phyloP scores from a whole-genome alignment of 1,140 invertebrate genomes.

The Bombus affinis region DNA sequence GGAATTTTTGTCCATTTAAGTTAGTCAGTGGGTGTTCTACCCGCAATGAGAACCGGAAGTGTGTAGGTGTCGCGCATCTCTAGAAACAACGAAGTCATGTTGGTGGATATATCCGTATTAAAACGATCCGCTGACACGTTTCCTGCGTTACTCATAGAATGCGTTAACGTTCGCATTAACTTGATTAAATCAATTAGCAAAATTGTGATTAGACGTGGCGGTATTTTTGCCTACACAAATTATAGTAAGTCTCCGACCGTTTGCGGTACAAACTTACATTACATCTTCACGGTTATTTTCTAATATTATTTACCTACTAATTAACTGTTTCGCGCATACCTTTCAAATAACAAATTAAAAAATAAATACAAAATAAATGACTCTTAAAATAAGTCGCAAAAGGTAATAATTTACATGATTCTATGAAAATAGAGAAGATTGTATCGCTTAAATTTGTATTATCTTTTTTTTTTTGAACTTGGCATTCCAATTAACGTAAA shows the following conservation, averaged over 20 bases:
- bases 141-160: constrained; percentile 44
- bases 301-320: no score
- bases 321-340: no score
- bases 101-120: constrained; percentile 47
- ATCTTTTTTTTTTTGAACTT: neutral
- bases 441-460: neutral
- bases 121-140: constrained; percentile 33
- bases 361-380: no score
- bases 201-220: neutral
- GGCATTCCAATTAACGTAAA: neutral
- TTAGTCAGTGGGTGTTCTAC: neutral
- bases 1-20: neutral
- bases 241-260: neutral
- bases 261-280: neutral
- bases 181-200: constrained; percentile 25
- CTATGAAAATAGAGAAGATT: neutral
- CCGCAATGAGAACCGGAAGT: constrained; percentile 58
- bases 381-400: no score
- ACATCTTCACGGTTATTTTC: neutral
- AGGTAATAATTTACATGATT: neutral
- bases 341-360: neutral
- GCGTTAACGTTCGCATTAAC: constrained; percentile 8
- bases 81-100: constrained; percentile 56
- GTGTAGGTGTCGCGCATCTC: constrained; percentile 61
- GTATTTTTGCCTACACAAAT: neutral